A percentile compares a stretch with the other conserved stretches of the same genome.
Conservation (phyloP, 2,888 invertebrate species). For the Oscheius myriophilus region DNA sequence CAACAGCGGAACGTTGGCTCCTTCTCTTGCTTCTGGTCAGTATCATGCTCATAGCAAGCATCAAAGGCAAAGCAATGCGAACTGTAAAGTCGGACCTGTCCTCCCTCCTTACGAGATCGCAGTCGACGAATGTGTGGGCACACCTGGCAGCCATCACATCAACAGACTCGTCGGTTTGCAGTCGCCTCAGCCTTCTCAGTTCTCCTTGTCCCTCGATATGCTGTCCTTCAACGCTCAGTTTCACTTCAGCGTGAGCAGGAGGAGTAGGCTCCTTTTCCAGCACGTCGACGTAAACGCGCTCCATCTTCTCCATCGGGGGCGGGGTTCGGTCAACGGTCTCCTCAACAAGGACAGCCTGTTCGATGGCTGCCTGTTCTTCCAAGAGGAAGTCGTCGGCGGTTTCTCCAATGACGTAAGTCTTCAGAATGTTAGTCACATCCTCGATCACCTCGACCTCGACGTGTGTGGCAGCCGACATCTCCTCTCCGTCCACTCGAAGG, state of each 20-base stretch:
- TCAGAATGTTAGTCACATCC: conserved; percentile 68
- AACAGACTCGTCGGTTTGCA: conserved; percentile 62
- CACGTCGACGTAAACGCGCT: conserved; percentile 63
- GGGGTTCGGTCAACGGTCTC: conserved; percentile 57
- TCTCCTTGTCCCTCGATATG: conserved; percentile 58
- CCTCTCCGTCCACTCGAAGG: conserved; percentile 53
- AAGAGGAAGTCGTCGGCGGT: conserved; percentile 58
- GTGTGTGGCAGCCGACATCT: conserved; percentile 63
- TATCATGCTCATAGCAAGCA: conserved; percentile 41
- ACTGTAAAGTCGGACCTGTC: conserved; percentile 65
- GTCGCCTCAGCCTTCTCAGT: conserved; percentile 39
- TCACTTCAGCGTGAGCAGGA: conserved; percentile 54
- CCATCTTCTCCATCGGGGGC: conserved; percentile 48
- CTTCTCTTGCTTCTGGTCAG: conserved; percentile 34
- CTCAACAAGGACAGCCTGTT: conserved; percentile 42
- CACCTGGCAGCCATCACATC: conserved; percentile 51
- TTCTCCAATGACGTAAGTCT: conserved; percentile 68
- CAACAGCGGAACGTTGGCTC: conserved; percentile 10
- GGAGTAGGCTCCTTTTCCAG: conserved; percentile 56
- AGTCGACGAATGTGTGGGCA: conserved; percentile 65
- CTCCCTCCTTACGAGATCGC: conserved; percentile 64
- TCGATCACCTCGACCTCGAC: conserved; percentile 68
- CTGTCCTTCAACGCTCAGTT: conserved; percentile 59
- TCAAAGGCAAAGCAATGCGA: conserved; percentile 49
- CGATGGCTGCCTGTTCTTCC: conserved; percentile 37